Conservation (phyloP, 2,797 vertebrate species). For the Masticophis lateralis region DNA sequence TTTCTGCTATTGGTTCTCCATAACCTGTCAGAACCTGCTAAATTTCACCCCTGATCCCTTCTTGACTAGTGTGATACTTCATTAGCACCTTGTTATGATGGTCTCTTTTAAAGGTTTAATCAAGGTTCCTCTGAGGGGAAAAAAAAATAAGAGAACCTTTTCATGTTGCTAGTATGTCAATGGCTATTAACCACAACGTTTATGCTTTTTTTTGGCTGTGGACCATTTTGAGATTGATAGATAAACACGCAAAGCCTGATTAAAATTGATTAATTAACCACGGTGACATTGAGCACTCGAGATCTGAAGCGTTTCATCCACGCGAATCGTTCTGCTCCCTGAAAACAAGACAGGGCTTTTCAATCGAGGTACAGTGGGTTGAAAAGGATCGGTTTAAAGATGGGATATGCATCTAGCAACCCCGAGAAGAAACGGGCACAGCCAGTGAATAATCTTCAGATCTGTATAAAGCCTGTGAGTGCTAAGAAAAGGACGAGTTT, state of each 20-base stretch:
- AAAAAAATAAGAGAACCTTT: neutral
- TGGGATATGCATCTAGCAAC: neutral
- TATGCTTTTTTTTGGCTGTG: neutral
- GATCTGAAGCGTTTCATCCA: neutral
- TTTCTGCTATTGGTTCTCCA: too few species aligned
- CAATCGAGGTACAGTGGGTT: neutral
- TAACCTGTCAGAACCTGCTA: too few species aligned
- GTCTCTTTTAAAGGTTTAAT: neutral
- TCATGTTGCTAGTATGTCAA: neutral
- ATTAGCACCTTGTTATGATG: neutral
- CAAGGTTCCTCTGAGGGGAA: neutral
- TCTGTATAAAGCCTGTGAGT: neutral
- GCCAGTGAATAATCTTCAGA: neutral
- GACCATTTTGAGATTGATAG: neutral
- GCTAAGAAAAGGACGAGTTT: neutral
- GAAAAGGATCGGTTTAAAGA: neutral
- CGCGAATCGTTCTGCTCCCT: neutral
- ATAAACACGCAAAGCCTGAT: neutral
- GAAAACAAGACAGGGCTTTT: neutral
- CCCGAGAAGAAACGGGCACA: neutral
- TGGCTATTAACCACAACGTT: neutral
- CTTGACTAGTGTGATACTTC: neutral
- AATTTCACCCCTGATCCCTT: neutral
- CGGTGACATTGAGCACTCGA: neutral
- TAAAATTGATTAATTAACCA: neutral